Evolutionary conservation across 2,888 invertebrate genomes (phyloP), one percentile per base, ranked within the genome.

Genomic region (Polylopha cassiicola): DNA sequence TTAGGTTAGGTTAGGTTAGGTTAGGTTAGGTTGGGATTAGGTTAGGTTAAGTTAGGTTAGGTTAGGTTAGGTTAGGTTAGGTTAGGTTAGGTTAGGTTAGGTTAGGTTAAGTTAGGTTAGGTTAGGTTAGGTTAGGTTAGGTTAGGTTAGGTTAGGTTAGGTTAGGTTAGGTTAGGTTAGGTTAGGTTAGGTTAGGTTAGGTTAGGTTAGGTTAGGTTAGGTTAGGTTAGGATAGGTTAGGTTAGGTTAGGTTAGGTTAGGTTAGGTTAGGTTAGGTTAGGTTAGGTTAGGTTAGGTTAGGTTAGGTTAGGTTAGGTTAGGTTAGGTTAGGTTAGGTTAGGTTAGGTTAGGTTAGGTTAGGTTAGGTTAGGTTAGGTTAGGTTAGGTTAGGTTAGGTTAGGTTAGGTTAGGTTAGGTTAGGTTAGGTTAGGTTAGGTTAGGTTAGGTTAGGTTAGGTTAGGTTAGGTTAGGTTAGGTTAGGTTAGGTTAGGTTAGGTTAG

Each of bases 331-430:
- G 15, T 29, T 16, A 15, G 10, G 3, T 27, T 11, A 5, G 10
- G 3, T 27, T 11, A n/a, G 17, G 29, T 29, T 16, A 8, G 36
- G 42, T 42, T 36, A 27, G 36, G 42, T 42, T 37, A 29, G 36
- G 42, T 42, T 39, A 33, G 39, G 39, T 39, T 39, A 33, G 39
- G 39, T 39, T 39, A 33, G 39, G 39, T 39, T 39, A 33, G 39
- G 39, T 42, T 43, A 37, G 43, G 43, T 43, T 43, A 37, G 43
- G 43, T 43, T 43, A 37, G 43, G 43, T 43, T 43, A 37, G 43
- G 43, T 43, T 43, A 30, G 36, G 36, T 30, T 29, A 23, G 42
- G 38, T 39, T 41, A 13, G 22, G 33, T 33, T 33, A 21, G 18
- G 33, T 21, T 33, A 11, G 13, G 33, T 33, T 33, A 21, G 22